Conservation (phyloP, 2,888 invertebrate species). For the Rosalia funebris region DNA sequence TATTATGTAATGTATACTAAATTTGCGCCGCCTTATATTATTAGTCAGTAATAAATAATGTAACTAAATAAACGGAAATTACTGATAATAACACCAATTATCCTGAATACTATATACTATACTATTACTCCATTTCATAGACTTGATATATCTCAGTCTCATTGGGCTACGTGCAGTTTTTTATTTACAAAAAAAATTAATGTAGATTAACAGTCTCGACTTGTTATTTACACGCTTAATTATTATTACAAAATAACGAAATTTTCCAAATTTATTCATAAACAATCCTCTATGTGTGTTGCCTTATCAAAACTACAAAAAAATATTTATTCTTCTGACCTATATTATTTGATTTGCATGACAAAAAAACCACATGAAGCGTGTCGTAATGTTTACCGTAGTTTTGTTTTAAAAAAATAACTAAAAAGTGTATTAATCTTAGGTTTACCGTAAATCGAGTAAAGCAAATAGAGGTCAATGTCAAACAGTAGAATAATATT, state of each 20-base stretch:
- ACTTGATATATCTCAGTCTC: too few species aligned
- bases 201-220: slow-evolving; percentile 11
- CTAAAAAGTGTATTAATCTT: slow-evolving; percentile 5
- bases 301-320: slow-evolving; percentile 21
- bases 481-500: slow-evolving; percentile 16
- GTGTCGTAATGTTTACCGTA: slow-evolving; percentile 13
- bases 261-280: slow-evolving; percentile 26
- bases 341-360: slow-evolving; percentile 16
- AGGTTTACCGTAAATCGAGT: background rate
- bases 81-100: too few species aligned
- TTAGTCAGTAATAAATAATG: too few species aligned
- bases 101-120: too few species aligned
- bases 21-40: too few species aligned
- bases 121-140: too few species aligned
- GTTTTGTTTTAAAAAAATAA: slow-evolving; percentile 8
- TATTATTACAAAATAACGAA: slow-evolving; percentile 24
- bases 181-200: slow-evolving; percentile 20
- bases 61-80: too few species aligned
- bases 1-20: too few species aligned
- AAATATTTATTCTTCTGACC: slow-evolving; percentile 25
- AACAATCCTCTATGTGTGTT: slow-evolving; percentile 21
- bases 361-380: slow-evolving; percentile 3
- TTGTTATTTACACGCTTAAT: slow-evolving; percentile 17
- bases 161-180: slow-evolving; percentile 14
- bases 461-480: slow-evolving; percentile 32